Evolutionary conservation across 2,797 vertebrate genomes (phyloP).

Genomic region (Uromys caudimaculatus): DNA sequence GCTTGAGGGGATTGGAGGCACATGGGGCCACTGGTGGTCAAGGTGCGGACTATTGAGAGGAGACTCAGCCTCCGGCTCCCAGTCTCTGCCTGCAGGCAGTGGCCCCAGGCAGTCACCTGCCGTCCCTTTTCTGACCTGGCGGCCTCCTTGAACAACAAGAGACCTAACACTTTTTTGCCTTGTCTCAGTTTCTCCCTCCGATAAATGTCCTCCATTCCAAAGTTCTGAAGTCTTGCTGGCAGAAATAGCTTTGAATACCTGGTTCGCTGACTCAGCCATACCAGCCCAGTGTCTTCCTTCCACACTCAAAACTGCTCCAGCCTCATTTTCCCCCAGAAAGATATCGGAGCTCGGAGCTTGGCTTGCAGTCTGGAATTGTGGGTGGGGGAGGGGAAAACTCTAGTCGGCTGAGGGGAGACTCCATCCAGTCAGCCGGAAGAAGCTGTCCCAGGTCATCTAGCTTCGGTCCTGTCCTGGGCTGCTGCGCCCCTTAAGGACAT

Average conservation of each 20-base stretch:
- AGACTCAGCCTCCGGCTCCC: background rate
- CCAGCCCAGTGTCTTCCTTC: background rate
- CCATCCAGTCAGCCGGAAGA: background rate
- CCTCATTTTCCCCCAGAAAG: background rate
- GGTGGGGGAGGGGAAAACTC: background rate
- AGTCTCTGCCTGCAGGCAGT: background rate
- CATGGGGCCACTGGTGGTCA: background rate
- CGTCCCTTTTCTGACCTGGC: background rate
- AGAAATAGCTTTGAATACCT: background rate
- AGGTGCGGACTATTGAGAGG: background rate
- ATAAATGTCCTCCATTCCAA: background rate
- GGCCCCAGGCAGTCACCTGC: too few species aligned
- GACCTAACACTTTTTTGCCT: background rate
- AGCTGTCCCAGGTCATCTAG: background rate
- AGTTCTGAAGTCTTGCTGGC: background rate
- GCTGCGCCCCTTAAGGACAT: background rate
- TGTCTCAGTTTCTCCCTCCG: constrained; percentile 1
- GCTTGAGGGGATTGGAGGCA: background rate
- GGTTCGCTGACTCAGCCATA: background rate
- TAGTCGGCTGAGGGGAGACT: background rate
- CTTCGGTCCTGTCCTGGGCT: background rate
- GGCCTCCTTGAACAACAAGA: background rate
- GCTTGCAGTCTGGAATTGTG: background rate
- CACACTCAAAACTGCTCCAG: background rate
- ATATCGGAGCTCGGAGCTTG: background rate